Evolutionary conservation across 1,140 invertebrate genomes (phyloP).

Genomic region (Nasonia giraulti): DNA sequence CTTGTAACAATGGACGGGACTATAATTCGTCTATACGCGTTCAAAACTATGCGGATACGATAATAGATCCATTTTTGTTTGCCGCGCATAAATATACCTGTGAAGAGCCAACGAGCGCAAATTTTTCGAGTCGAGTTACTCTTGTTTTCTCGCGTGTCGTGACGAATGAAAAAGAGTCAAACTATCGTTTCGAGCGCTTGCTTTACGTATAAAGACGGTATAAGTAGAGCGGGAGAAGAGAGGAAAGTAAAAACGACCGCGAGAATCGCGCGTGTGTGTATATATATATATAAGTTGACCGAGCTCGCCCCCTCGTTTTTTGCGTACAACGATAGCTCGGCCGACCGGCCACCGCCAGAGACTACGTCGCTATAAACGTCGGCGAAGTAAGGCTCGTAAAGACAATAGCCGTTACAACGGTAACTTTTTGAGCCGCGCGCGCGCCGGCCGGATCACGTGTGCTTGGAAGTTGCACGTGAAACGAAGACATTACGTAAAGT

Average conservation of each 20-base stretch:
- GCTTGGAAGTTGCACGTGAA: conserved; percentile 39
- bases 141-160: no score
- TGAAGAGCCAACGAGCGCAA: no score
- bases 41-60: no score
- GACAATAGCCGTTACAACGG: conserved; percentile 53
- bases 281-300: background rate
- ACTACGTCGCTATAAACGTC: conserved; percentile 25
- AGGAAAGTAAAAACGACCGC: conserved; percentile 10
- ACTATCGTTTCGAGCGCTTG: background rate
- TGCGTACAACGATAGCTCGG: conserved; percentile 1
- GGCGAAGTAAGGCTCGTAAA: conserved; percentile 31
- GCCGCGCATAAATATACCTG: no score
- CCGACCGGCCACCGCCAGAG: background rate
- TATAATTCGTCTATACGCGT: no score
- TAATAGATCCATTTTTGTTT: no score
- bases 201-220: background rate
- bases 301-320: background rate
- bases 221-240: background rate
- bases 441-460: conserved; percentile 7
- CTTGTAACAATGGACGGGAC: no score
- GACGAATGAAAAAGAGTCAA: no score
- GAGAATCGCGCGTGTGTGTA: background rate
- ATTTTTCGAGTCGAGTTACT: no score
- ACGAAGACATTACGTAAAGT: conserved; percentile 29
- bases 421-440: conserved; percentile 40